Evolutionary conservation across 2,113 vertebrate species (phyloP).

Genomic region (Pelmatolapia mariae): DNA sequence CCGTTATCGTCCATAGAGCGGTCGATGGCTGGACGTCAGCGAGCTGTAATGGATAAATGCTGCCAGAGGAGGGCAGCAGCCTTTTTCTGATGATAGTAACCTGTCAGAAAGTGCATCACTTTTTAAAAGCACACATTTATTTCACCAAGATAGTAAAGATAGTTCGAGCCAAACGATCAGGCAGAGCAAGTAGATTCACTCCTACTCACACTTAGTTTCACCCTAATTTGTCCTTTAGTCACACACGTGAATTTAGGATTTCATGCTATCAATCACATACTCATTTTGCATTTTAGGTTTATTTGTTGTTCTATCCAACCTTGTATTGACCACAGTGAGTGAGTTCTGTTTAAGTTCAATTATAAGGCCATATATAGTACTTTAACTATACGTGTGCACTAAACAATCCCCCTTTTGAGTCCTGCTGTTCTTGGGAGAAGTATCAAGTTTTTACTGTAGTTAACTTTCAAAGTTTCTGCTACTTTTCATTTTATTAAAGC

Average conservation of each 20-base stretch:
- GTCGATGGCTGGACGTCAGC: background rate
- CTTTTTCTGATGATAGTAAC: background rate
- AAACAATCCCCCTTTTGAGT: background rate
- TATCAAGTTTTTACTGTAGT: background rate
- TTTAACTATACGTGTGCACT: background rate
- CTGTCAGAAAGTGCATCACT: background rate
- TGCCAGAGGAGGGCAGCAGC: conserved; percentile 25
- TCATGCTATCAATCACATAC: background rate
- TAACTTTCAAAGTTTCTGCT: background rate
- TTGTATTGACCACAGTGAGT: background rate
- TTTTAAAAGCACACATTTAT: background rate
- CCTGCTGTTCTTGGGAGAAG: background rate
- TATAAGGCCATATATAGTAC: fast-evolving
- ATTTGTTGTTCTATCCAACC: no score
- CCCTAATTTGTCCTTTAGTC: background rate
- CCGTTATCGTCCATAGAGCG: background rate
- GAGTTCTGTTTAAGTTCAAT: background rate
- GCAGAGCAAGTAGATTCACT: background rate
- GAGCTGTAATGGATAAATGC: background rate
- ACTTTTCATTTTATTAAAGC: background rate
- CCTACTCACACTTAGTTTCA: background rate
- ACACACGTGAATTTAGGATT: background rate
- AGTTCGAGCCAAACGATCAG: no score
- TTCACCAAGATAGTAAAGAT: no score
- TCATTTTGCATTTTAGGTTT: background rate